Conservation (phyloP, 2,888 invertebrate genomes). For the Megalurothrips usitatus region DNA sequence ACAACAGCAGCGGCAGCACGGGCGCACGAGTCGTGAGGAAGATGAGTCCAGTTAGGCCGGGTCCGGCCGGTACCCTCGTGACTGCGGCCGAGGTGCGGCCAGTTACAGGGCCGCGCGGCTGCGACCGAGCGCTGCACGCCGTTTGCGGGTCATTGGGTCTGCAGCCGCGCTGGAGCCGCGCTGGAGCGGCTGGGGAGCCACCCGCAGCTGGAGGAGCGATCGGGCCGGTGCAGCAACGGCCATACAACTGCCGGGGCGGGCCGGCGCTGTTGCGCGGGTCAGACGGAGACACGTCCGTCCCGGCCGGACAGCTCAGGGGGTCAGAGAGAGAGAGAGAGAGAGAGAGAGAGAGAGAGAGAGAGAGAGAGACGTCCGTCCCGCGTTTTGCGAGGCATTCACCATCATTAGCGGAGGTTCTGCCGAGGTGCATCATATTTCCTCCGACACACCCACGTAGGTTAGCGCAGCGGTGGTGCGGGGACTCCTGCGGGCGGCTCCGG, state of each 20-base stretch:
- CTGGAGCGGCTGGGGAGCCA: background rate
- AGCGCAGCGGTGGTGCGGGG: too few species aligned
- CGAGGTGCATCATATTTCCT: too few species aligned
- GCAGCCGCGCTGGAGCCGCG: background rate
- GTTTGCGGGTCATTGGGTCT: conserved; percentile 6
- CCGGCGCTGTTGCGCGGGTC: background rate
- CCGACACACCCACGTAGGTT: too few species aligned
- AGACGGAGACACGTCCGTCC: background rate
- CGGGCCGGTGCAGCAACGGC: background rate
- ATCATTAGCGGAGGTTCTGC: background rate
- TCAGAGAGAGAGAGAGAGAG: too few species aligned
- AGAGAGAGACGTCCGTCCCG: background rate
- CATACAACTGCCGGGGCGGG: too few species aligned
- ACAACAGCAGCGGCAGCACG: background rate
- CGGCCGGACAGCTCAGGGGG: too few species aligned
- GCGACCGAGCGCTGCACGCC: background rate
- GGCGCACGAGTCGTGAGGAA: background rate
- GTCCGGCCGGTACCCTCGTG: too few species aligned
- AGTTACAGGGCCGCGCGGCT: too few species aligned
- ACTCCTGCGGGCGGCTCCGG: too few species aligned
- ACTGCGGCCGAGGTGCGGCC: too few species aligned
- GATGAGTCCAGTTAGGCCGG: conserved; percentile 1
- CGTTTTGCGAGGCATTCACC: conserved; percentile 3
- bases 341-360: background rate
- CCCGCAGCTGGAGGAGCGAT: background rate